These are phyloP conservation scores for Scolopax rusticola DNA, from an alignment of 2,797 vertebrate species.

Conservation along the genomic window DNA sequence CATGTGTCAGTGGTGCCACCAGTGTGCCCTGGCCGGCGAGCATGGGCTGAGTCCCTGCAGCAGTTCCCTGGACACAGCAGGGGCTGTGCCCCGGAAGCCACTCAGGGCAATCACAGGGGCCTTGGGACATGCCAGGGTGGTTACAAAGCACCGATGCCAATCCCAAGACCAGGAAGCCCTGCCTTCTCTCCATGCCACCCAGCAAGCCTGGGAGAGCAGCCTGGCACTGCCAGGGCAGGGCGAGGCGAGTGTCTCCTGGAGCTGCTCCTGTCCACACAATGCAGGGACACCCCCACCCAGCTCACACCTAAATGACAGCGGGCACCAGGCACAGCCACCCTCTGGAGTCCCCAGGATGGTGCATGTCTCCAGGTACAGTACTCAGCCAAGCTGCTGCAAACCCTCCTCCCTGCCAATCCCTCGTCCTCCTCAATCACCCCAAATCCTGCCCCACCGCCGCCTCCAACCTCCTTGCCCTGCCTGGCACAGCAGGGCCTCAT, in stretches of 20 bases:
- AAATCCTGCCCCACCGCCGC: background rate
- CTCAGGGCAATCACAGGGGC: background rate
- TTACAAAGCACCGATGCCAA: accelerated
- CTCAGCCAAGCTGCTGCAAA: background rate
- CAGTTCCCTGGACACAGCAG: accelerated
- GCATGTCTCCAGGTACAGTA: accelerated
- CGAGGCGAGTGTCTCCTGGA: accelerated
- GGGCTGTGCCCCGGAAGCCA: background rate
- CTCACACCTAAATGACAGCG: background rate
- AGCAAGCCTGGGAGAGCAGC: background rate
- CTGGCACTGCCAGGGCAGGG: background rate
- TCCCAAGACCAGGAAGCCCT: background rate
- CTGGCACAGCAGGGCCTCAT: background rate
- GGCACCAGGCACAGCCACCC: background rate
- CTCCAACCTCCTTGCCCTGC: background rate
- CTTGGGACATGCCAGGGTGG: background rate
- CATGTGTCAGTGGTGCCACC: background rate
- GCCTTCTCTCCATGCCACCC: background rate
- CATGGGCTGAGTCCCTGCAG: background rate
- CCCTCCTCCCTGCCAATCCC: background rate
- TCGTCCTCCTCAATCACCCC: background rate
- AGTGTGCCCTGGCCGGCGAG: accelerated
- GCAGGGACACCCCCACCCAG: background rate
- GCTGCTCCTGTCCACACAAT: accelerated
- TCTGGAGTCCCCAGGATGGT: accelerated